Evolutionary conservation across 2,797 vertebrate genomes (phyloP).

Genomic region (Chelmon rostratus): DNA sequence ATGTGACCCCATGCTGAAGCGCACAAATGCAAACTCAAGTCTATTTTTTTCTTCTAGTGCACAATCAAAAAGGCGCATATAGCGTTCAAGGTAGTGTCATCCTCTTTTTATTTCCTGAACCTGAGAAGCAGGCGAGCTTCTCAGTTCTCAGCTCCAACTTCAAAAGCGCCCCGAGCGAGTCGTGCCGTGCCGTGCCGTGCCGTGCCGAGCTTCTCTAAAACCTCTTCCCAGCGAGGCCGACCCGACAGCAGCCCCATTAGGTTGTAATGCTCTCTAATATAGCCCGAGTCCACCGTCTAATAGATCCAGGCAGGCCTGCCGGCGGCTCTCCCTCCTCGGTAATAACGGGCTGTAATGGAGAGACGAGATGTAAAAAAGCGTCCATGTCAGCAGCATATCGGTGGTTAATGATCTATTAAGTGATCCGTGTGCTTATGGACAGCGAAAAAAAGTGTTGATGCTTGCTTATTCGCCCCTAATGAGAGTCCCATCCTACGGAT

Average conservation of each 20-base stretch:
- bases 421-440: slow-evolving; percentile 89
- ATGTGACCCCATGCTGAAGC: neutral
- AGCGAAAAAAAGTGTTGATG: slow-evolving; percentile 91
- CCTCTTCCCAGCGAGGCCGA: slow-evolving; percentile 73
- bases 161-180: slow-evolving; percentile 56
- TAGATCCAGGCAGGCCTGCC: slow-evolving; percentile 79
- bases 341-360: slow-evolving; percentile 87
- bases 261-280: slow-evolving; percentile 81
- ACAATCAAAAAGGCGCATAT: slow-evolving; percentile 42
- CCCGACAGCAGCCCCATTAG: slow-evolving; percentile 81
- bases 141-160: slow-evolving; percentile 58
- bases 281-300: slow-evolving; percentile 76
- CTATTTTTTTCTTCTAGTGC: neutral
- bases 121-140: slow-evolving; percentile 53
- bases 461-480: slow-evolving; percentile 87
- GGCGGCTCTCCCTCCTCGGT: slow-evolving; percentile 80
- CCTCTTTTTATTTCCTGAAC: slow-evolving; percentile 24
- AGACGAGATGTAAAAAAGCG: slow-evolving; percentile 86
- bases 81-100: slow-evolving; percentile 17
- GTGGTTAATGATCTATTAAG: slow-evolving; percentile 94
- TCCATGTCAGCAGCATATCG: slow-evolving; percentile 89
- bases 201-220: slow-evolving; percentile 53
- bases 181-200: slow-evolving; percentile 43
- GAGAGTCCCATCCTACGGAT: slow-evolving; percentile 91
- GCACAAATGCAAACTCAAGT: neutral